A percentile compares a stretch with the other conserved stretches of the same genome.
phyloP scores from a whole-genome alignment of 1,140 invertebrate species.

The Amyelois transitella region DNA sequence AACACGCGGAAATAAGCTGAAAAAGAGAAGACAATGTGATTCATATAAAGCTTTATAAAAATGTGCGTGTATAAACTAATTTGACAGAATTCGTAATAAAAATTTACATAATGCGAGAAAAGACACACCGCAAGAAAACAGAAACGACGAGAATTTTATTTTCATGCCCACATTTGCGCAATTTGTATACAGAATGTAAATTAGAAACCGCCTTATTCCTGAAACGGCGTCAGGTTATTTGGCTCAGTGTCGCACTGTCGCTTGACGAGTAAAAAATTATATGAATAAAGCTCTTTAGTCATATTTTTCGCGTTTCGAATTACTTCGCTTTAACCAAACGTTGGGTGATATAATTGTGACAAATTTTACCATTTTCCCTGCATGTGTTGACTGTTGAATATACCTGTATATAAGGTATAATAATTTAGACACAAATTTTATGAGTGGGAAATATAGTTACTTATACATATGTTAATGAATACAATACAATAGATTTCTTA shows the following conservation, averaged over 20 bases:
- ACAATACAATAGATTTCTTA: too few relatives aligned
- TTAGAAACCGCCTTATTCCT: slow-evolving; percentile 64
- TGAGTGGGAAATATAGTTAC: too few relatives aligned
- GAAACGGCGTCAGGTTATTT: slow-evolving; percentile 58
- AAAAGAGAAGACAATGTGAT: slow-evolving; percentile 9
- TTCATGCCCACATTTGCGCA: slow-evolving; percentile 64
- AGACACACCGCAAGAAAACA: slow-evolving; percentile 51
- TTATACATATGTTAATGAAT: too few relatives aligned
- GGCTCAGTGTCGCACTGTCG: slow-evolving; percentile 48
- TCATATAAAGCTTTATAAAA: slow-evolving; percentile 24
- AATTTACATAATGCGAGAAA: slow-evolving; percentile 63
- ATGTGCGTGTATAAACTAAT: slow-evolving; percentile 48
- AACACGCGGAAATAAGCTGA: slow-evolving; percentile 3
- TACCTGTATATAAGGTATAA: too few relatives aligned
- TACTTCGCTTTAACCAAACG: background rate
- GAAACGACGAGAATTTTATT: slow-evolving; percentile 64
- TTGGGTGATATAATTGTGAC: background rate
- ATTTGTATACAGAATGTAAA: slow-evolving; percentile 71
- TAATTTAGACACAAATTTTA: too few relatives aligned
- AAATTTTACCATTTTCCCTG: too few relatives aligned
- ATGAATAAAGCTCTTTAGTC: slow-evolving; percentile 42
- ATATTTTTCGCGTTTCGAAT: slow-evolving; percentile 29
- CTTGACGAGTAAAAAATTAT: slow-evolving; percentile 56
- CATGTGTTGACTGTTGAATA: too few relatives aligned
- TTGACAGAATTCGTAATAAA: slow-evolving; percentile 54